Percentiles rank a stretch among this genome's conserved stretches.
phyloP scores from a whole-genome alignment of 1,140 invertebrate species.

The Trissolcus basalis region DNA sequence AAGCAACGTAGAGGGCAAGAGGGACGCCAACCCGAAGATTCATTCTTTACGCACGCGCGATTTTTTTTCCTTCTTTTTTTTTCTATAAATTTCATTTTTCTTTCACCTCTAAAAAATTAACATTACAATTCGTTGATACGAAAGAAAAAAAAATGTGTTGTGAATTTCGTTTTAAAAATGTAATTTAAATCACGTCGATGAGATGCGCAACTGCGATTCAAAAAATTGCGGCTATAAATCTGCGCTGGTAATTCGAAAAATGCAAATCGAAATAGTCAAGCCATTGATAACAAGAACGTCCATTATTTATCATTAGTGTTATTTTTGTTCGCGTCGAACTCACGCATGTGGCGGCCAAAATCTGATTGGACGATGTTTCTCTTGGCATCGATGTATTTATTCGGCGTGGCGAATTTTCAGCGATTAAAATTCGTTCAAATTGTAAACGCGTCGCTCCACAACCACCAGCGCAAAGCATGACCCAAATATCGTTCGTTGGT shows the following conservation, averaged over 20 bases:
- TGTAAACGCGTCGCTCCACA: conserved; percentile 69
- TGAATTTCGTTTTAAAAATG: no score
- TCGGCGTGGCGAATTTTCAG: conserved; percentile 69
- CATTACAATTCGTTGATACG: no score
- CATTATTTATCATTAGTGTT: conserved; percentile 49
- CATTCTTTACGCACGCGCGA: conserved; percentile 64
- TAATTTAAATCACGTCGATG: no score
- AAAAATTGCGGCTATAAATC: conserved; percentile 47
- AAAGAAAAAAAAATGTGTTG: no score
- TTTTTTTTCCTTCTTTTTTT: conserved; percentile 48
- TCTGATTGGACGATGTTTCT: conserved; percentile 70
- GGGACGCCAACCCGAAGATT: conserved; percentile 60
- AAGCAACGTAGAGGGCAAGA: conserved; percentile 50
- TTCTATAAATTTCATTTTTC: background rate
- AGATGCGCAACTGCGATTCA: conserved; percentile 4
- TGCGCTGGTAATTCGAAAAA: conserved; percentile 32
- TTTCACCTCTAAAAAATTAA: no score
- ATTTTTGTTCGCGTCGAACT: conserved; percentile 53
- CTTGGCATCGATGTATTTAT: conserved; percentile 74
- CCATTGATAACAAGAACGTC: conserved; percentile 54
- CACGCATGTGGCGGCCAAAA: conserved; percentile 49
- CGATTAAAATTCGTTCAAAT: conserved; percentile 74
- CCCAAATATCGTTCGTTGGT: conserved; percentile 44
- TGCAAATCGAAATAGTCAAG: conserved; percentile 36
- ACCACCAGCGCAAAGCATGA: conserved; percentile 59